Base-by-base conservation (phyloP, 2,888 invertebrate species). In the Torymus texanus region DNA sequence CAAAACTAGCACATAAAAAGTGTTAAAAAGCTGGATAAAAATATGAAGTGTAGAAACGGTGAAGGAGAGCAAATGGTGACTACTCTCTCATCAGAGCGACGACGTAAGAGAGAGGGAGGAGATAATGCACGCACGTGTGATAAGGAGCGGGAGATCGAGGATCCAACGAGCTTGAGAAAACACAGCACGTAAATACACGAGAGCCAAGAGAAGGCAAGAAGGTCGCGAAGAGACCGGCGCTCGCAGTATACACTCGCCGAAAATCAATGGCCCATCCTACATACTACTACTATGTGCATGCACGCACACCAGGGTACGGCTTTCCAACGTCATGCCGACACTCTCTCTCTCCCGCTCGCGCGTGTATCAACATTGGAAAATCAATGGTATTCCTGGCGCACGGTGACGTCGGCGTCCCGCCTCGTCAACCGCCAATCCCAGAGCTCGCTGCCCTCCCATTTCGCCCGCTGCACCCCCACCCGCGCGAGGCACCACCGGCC, bases 391-490 rank as follows among this genome's bases (percentile, higher is more conserved):
- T 63, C 70, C 63, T 53, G 66, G 66, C 66, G 55, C 73, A 14
- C 56, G 55, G 75, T 89, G 89, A 90, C 89, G 90, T 90, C 85
- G 85, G 85, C 84, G 88, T 87, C 88, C 89, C 89, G 89, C 89
- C 89, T 89, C 84, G 83, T 73, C 65, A 61, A 63, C 68, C 78
- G 80, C 90, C 89, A 90, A 89, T 89, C 75, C 71, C 29, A 14
- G 53, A 21, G 61, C 62, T 18, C 10, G 21, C 29, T 1, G 11
- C 14, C 13, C 29, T 16, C 58, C 50, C 50, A 24, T 65, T 59
- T 8, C 50, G 13, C 13, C 50, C 14, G 21, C 41, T 41, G 41
- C 41, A 24, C 59, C 56, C 77, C 67, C 61, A 62, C 56, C 58
- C 14, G n/a, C 65, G 53, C 41, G 24, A 10, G 51, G 16, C 18